Evolutionary conservation across 2,797 vertebrate species (phyloP).

Genomic region (Numenius phaeopus): DNA sequence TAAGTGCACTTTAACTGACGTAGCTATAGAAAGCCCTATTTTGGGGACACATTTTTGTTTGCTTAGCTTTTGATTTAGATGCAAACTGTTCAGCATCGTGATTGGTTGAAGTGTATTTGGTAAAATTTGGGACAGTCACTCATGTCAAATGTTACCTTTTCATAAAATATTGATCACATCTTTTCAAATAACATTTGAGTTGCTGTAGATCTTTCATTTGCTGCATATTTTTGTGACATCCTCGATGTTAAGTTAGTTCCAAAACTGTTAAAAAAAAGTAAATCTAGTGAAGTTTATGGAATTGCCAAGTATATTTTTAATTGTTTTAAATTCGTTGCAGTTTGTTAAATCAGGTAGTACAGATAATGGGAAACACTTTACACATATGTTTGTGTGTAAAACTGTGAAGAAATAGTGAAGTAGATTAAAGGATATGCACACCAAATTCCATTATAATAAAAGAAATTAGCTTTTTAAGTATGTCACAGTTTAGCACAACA

Average conservation of each 20-base stretch:
- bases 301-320: constrained; percentile 25
- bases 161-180: constrained; percentile 52
- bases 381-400: constrained; percentile 42
- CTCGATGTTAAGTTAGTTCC: background rate
- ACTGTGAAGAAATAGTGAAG: constrained; percentile 39
- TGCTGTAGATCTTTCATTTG: constrained; percentile 1
- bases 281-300: background rate
- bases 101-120: constrained; percentile 39
- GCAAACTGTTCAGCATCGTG: background rate
- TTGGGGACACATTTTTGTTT: constrained; percentile 18
- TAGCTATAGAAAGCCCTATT: constrained; percentile 25
- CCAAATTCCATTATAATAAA: constrained; percentile 74
- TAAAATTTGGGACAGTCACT: constrained; percentile 62
- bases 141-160: constrained; percentile 47
- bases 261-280: background rate
- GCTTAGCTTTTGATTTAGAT: constrained; percentile 50
- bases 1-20: background rate
- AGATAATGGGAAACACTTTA: constrained; percentile 30
- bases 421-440: constrained; percentile 62
- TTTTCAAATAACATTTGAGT: constrained; percentile 12
- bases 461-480: constrained; percentile 77
- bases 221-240: background rate
- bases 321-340: constrained; percentile 31
- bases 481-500: constrained; percentile 77
- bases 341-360: constrained; percentile 5